Evolutionary conservation across 2,888 invertebrate genomes (phyloP), one percentile per base, ranked within the genome.

Genomic region (Pollenia angustigena): DNA sequence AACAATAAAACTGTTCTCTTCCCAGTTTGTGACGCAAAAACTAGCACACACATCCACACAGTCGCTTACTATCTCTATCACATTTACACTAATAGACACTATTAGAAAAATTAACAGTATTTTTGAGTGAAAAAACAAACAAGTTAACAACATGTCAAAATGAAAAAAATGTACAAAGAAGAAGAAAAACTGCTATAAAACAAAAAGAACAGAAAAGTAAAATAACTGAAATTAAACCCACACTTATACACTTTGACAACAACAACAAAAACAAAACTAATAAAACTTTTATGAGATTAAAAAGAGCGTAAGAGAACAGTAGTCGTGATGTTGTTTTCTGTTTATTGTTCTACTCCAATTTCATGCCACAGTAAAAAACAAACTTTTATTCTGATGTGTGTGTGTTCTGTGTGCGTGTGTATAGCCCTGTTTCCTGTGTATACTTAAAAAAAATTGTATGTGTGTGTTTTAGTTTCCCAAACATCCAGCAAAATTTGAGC

Each of bases 401-500:
- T 11, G 42, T 50, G 48, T 46, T n/a, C 58, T 44, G 18, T 32
- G 58, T 44, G 44, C n/a, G 50, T 50, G 23, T 66, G 62, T 76
- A 16, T 52, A 12, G 11, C 11, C 42, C 4, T n/a, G 48, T 32
- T 48, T 64, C 18, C 56, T 23, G 58, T 32, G 58, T 23, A 44
- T 12, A 11, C 10, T 40, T 16, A 40, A 14, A 18, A 44, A 50
- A 4, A 9, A 72, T n/a, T 32, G 50, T 69, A 48, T 64, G 62
- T 56, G 52, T 83, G 23, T 58, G 2, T 12, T 50, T 76, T 88
- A 84, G 83, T 88, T 88, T 89, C 88, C 48, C 87, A 90, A 72
- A 88, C 78, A 85, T 89, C 88, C 85, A 88, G 87, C 81, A 88
- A 88, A 69, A 69, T 69, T 90, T 89, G 90, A 90, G 92, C 92